Conservation (phyloP, 2,113 vertebrate genomes). For the Perca flavescens region DNA sequence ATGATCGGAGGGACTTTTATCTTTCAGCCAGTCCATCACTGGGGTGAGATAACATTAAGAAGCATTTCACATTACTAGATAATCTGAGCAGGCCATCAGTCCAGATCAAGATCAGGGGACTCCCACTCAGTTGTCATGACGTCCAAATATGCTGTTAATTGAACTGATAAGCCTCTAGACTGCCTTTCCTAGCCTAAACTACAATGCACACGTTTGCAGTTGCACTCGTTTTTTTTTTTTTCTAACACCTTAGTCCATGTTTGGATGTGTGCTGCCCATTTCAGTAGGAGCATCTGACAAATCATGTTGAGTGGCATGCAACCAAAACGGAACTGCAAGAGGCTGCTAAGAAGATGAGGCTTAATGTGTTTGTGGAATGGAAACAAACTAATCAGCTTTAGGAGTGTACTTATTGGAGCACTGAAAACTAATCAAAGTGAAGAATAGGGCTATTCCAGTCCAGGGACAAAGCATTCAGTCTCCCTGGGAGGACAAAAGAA, state of each 20-base stretch:
- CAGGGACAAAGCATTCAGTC: slow-evolving; percentile 43
- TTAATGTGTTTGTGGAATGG: slow-evolving; percentile 57
- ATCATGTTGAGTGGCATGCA: background rate
- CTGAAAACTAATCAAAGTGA: slow-evolving; percentile 68
- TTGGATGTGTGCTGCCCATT: background rate
- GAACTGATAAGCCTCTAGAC: background rate
- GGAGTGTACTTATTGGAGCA: slow-evolving; percentile 57
- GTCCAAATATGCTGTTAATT: slow-evolving; percentile 17
- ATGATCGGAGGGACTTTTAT: slow-evolving; percentile 20
- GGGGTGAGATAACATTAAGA: background rate
- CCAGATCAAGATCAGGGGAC: background rate
- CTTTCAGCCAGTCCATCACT: background rate
- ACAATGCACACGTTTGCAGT: background rate
- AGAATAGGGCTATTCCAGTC: slow-evolving; percentile 59
- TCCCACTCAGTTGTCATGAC: background rate
- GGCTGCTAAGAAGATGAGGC: slow-evolving; percentile 30
- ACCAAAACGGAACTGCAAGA: slow-evolving; percentile 7
- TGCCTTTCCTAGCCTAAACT: background rate
- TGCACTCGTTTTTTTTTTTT: too few species aligned
- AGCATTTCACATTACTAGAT: slow-evolving; percentile 8
- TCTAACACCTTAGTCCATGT: background rate
- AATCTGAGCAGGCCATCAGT: slow-evolving; percentile 23
- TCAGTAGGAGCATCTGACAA: background rate
- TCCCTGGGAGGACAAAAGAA: slow-evolving; percentile 38
- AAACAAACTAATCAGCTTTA: slow-evolving; percentile 69